phyloP scores from a whole-genome alignment of 2,113 vertebrate species.

The Dipodomys spectabilis region DNA sequence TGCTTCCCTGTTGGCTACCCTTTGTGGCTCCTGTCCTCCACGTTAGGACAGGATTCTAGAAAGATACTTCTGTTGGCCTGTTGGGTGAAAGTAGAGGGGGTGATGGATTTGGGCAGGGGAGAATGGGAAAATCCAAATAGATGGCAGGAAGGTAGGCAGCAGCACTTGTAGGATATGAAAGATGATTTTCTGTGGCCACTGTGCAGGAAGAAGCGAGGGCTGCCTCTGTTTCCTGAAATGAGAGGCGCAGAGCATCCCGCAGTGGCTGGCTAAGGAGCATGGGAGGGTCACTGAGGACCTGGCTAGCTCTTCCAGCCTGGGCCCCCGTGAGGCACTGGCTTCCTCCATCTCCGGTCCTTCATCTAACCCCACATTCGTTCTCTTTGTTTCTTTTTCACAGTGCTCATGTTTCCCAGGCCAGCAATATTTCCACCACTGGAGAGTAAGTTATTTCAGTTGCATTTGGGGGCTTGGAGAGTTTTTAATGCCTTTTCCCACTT shows the following conservation, averaged over 20 bases:
- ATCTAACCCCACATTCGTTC: slow-evolving; percentile 68
- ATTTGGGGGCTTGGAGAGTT: neutral
- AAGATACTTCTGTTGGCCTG: neutral
- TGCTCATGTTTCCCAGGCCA: slow-evolving; percentile 89
- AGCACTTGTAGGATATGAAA: neutral
- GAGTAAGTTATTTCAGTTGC: slow-evolving; percentile 89
- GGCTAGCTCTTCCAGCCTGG: neutral
- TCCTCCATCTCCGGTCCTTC: neutral
- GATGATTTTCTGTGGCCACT: neutral
- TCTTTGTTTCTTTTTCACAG: slow-evolving; percentile 83
- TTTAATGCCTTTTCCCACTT: neutral
- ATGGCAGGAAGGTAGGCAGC: neutral
- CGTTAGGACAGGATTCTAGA: neutral
- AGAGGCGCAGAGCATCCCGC: neutral
- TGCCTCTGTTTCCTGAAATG: neutral
- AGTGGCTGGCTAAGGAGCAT: too few relatives aligned
- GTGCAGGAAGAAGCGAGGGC: neutral
- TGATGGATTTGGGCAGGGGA: neutral
- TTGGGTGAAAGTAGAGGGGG: neutral
- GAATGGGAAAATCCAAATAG: too few relatives aligned
- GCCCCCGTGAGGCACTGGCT: neutral
- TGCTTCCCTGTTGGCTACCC: neutral
- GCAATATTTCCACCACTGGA: slow-evolving; percentile 88
- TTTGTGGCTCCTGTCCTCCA: neutral
- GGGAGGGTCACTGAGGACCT: neutral